Evolutionary conservation across 2,797 vertebrate species (phyloP).

Genomic region (Myotis findleyi): DNA sequence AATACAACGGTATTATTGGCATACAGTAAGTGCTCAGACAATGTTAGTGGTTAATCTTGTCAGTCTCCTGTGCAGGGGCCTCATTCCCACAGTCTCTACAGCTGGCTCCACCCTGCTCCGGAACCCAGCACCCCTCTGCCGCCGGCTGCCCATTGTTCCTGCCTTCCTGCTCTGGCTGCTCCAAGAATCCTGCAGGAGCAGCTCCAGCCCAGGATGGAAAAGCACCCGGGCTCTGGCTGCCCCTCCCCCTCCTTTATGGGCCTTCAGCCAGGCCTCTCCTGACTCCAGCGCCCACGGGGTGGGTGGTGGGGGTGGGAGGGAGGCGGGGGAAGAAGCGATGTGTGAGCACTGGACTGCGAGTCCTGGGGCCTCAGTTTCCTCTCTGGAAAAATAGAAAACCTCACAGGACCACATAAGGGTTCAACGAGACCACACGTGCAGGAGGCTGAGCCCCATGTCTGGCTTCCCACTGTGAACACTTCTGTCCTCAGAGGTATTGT

Average conservation of each 20-base stretch:
- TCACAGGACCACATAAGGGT: neutral
- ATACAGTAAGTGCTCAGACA: neutral
- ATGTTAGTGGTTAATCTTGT: neutral
- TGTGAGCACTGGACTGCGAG: neutral
- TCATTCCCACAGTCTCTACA: neutral
- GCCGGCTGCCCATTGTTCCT: constrained; percentile 35
- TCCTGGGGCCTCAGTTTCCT: neutral
- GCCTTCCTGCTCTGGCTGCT: constrained; percentile 37
- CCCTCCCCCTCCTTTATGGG: neutral
- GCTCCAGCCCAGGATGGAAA: neutral
- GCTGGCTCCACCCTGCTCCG: neutral
- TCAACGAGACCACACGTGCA: rapidly evolving
- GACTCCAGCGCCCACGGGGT: rapidly evolving
- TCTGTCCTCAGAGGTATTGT: neutral
- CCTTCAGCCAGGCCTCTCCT: neutral
- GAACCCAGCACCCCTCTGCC: neutral
- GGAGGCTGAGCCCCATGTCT: neutral
- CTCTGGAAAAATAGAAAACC: neutral
- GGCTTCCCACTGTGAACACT: neutral
- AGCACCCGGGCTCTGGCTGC: neutral
- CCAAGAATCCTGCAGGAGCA: neutral
- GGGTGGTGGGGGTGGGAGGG: neutral
- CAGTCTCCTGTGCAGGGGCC: neutral
- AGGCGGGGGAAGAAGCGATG: too few relatives aligned
- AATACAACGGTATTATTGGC: neutral